Evolutionary conservation across 1,140 invertebrate species (phyloP).

Genomic region (Apis laboriosa): DNA sequence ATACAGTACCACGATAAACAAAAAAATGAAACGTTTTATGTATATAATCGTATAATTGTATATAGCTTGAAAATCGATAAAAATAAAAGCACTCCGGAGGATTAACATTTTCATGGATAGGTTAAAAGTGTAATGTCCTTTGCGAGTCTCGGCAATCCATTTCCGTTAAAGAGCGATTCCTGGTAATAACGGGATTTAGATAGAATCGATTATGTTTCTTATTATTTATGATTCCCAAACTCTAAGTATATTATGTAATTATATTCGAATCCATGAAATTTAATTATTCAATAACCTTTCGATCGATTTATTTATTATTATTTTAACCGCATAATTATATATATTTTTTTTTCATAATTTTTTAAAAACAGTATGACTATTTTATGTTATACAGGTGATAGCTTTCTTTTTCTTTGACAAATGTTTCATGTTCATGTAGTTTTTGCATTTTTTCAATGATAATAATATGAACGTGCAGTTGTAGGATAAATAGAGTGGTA

Average conservation of each 20-base stretch:
- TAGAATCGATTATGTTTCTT: background rate
- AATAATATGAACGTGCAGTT: background rate
- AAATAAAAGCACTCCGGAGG: conserved; percentile 17
- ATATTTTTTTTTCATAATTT: background rate
- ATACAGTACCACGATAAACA: no score
- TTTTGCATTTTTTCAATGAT: background rate
- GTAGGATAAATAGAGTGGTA: background rate
- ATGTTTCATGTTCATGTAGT: background rate
- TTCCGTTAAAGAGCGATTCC: conserved; percentile 25
- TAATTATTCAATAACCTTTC: conserved; percentile 50
- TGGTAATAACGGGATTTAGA: conserved; percentile 3
- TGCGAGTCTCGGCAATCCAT: background rate
- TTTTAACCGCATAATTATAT: background rate
- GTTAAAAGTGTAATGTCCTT: conserved; percentile 45
- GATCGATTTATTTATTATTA: conserved; percentile 21
- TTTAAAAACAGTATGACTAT: background rate
- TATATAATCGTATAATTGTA: background rate
- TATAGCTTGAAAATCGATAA: conserved; percentile 15
- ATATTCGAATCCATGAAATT: conserved; percentile 51
- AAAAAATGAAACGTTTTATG: background rate
- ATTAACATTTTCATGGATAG: conserved; percentile 50
- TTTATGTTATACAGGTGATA: background rate
- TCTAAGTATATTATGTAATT: conserved; percentile 6
- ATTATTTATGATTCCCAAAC: background rate
- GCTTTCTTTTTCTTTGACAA: background rate